phyloP scores from a whole-genome alignment of 2,113 vertebrate genomes.

The Nycticebus coucang region DNA sequence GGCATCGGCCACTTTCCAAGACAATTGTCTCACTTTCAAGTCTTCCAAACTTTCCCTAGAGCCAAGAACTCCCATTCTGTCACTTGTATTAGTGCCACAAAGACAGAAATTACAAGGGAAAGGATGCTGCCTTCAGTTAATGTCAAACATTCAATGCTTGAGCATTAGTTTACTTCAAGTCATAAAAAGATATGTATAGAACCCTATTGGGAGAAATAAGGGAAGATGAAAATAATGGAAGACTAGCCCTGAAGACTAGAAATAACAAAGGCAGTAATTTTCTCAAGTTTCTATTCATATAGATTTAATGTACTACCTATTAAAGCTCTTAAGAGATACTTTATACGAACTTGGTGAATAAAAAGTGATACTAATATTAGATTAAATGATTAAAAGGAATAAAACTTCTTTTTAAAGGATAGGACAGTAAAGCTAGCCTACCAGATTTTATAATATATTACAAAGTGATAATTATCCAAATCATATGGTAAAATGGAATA shows the following conservation, averaged over 20 bases:
- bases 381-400: constrained; percentile 22
- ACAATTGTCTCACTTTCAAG: background rate
- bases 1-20: background rate
- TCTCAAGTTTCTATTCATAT: background rate
- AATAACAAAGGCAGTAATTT: background rate
- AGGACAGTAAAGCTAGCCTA: constrained; percentile 34
- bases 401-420: background rate
- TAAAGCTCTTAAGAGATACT: background rate
- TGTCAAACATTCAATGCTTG: background rate
- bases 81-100: background rate
- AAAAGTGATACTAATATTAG: background rate
- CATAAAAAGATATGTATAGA: constrained; percentile 9
- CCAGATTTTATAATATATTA: constrained; percentile 58
- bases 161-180: background rate
- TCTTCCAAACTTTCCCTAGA: background rate
- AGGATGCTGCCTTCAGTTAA: background rate
- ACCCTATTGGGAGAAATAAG: background rate
- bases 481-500: constrained; percentile 24
- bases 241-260: background rate
- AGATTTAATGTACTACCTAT: background rate
- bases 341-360: background rate
- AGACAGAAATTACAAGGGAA: background rate
- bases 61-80: background rate
- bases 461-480: constrained; percentile 53
- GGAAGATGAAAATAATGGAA: background rate